A percentile compares a stretch with the other conserved stretches of the same genome.
These are phyloP conservation scores for Teleogryllus occipitalis DNA, from an alignment of 1,140 invertebrate genomes.

Conservation along the genomic window DNA sequence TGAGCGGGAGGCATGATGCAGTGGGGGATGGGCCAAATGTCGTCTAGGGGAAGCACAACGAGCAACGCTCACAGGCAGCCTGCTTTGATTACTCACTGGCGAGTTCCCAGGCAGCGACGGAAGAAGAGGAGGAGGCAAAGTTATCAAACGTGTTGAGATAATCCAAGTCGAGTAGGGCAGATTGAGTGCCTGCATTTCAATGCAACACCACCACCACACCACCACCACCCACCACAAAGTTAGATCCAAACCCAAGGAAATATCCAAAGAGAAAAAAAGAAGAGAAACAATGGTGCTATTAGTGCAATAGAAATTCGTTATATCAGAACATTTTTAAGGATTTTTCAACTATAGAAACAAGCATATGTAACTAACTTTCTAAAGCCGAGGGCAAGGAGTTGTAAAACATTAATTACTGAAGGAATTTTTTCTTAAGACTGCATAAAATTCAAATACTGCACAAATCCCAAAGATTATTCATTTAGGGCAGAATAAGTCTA, in stretches of 20 bases:
- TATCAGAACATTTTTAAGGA: not conserved
- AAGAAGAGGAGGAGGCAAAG: conserved; percentile 13
- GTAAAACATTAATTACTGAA: too few relatives aligned
- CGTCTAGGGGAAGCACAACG: not conserved
- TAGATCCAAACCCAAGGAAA: conserved; percentile 7
- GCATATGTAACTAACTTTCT: too few relatives aligned
- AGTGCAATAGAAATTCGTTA: not conserved
- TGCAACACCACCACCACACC: conserved; percentile 9
- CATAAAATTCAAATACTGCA: too few relatives aligned
- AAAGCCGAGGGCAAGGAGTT: too few relatives aligned
- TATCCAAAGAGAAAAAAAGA: not conserved
- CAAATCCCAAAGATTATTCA: too few relatives aligned
- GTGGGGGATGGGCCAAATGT: not conserved
- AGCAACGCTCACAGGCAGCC: not conserved
- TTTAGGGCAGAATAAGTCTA: too few relatives aligned
- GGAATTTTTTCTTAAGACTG: too few relatives aligned
- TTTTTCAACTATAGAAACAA: not conserved
- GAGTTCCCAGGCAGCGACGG: conserved; percentile 13
- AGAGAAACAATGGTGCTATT: conserved; percentile 15
- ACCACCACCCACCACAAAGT: not conserved
- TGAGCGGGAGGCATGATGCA: not conserved
- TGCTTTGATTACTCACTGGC: conserved; percentile 11
- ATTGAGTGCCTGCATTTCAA: conserved; percentile 12
- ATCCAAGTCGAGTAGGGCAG: conserved; percentile 20
- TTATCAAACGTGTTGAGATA: conserved; percentile 23